Conservation (phyloP, 1,140 invertebrate genomes). For the Brachionus sp. region DNA sequence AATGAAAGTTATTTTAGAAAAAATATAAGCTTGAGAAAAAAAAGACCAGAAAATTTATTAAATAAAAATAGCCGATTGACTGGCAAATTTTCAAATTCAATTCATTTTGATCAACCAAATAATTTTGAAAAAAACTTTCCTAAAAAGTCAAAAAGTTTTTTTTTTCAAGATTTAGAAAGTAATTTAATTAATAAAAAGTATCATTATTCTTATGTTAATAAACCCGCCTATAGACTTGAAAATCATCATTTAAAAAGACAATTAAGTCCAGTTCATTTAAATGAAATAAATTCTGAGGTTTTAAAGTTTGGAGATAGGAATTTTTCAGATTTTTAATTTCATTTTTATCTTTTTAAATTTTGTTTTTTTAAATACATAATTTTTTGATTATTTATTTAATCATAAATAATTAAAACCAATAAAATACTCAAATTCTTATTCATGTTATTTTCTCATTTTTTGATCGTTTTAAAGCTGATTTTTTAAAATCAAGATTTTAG, state of each 20-base stretch:
- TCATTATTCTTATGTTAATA: background rate
- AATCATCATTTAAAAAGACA: background rate
- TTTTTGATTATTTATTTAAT: too few species aligned
- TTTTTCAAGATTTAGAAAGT: background rate
- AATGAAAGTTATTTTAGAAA: background rate
- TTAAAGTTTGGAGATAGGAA: background rate
- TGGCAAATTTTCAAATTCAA: background rate
- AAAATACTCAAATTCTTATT: too few species aligned
- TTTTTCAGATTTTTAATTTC: background rate
- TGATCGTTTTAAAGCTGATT: too few species aligned
- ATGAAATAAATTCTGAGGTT: background rate
- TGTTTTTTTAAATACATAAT: too few species aligned
- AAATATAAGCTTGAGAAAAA: background rate
- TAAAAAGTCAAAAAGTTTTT: slow-evolving; percentile 16
- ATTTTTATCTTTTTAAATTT: background rate
- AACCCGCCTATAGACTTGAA: background rate
- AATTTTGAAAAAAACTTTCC: background rate
- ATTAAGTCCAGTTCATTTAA: background rate
- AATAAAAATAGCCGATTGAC: background rate
- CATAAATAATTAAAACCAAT: too few species aligned
- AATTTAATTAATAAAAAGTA: background rate
- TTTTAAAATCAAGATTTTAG: too few species aligned
- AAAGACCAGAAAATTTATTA: background rate
- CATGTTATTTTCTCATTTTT: too few species aligned
- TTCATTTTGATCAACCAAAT: background rate